Evolutionary conservation across 2,113 vertebrate species (phyloP).

Genomic region (Oostethus manadensis): DNA sequence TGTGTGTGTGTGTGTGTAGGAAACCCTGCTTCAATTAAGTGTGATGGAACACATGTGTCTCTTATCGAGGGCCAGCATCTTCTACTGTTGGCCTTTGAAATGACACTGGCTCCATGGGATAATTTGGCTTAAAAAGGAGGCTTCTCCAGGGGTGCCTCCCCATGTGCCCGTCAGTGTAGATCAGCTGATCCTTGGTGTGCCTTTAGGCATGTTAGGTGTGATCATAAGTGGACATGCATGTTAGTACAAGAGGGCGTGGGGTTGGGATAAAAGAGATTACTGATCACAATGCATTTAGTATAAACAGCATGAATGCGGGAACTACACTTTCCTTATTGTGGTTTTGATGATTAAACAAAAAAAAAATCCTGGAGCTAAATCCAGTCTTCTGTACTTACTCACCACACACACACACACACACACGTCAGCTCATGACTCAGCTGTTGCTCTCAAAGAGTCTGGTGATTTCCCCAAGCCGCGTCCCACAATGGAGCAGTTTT

Average conservation of each 20-base stretch:
- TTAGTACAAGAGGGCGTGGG: constrained; percentile 5
- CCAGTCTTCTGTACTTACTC: background rate
- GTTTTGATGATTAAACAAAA: constrained; percentile 8
- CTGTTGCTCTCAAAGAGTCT: constrained; percentile 14
- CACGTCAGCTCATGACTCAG: constrained; percentile 20
- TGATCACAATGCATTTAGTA: no score
- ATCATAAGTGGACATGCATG: constrained; percentile 58
- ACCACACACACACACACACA: constrained; percentile 11
- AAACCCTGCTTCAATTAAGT: constrained; percentile 71
- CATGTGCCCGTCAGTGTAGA: constrained; percentile 44
- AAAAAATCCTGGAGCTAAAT: background rate
- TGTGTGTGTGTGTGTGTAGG: constrained; percentile 44
- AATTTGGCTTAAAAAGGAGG: constrained; percentile 66
- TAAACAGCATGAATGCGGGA: background rate
- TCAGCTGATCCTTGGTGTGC: constrained; percentile 58
- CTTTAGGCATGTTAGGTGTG: constrained; percentile 44
- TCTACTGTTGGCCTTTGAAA: constrained; percentile 66
- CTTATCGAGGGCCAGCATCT: constrained; percentile 66
- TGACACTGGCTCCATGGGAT: constrained; percentile 57
- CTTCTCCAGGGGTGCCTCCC: constrained; percentile 57
- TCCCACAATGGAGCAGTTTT: constrained; percentile 40
- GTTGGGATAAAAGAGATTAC: no score
- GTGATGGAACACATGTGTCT: constrained; percentile 74
- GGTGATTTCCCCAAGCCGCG: constrained; percentile 26
- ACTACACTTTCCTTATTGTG: background rate